phyloP scores from a whole-genome alignment of 2,797 vertebrate species.

The Manis pentadactyla region DNA sequence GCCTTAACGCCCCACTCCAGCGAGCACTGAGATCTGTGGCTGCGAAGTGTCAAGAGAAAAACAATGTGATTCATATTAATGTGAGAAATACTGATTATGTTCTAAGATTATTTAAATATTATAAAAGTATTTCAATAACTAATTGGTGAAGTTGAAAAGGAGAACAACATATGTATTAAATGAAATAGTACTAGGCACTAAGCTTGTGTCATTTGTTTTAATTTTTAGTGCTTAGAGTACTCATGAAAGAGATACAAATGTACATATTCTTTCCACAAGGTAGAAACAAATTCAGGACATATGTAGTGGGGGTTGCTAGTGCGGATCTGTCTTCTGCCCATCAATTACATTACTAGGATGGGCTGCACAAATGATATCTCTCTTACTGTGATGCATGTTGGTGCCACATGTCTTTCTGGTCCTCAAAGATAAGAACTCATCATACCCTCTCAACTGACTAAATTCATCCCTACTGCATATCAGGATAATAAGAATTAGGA shows the following conservation, averaged over 20 bases:
- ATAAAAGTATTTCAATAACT: not conserved
- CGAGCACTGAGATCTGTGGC: not conserved
- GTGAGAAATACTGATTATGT: not conserved
- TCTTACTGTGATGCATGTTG: not conserved
- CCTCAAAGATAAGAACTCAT: not conserved
- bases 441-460: not conserved
- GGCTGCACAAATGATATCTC: not conserved
- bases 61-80: not conserved
- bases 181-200: not conserved
- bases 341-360: not conserved
- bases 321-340: not conserved
- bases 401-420: not conserved
- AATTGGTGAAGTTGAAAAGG: not conserved
- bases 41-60: not conserved
- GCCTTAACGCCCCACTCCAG: not conserved
- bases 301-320: not conserved
- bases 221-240: not conserved
- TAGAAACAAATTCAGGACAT: conserved; percentile 10
- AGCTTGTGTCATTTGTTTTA: not conserved
- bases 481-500: not conserved
- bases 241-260: not conserved
- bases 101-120: not conserved
- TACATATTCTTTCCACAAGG: not conserved
- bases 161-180: not conserved
- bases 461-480: not conserved